A percentile compares a stretch with the other conserved stretches of the same genome.
Evolutionary conservation across 2,888 invertebrate species (phyloP).

Genomic region (Drosophila infuscata): DNA sequence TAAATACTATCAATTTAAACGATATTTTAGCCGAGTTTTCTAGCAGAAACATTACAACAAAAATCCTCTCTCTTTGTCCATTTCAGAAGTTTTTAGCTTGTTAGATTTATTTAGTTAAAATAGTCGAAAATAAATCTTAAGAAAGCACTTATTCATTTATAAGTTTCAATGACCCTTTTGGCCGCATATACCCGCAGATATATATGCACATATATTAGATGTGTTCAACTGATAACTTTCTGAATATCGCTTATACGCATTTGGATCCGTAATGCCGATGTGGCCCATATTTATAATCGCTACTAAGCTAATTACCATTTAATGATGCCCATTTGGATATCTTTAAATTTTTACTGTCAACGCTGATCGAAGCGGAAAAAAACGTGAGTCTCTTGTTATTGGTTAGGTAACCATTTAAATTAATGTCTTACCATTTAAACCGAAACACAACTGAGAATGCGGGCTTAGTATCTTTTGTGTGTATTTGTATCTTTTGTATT

Average conservation of each 20-base stretch:
- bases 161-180: not conserved
- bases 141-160: not conserved
- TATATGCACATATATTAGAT: not conserved
- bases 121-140: not conserved
- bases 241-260: slow-evolving; percentile 1
- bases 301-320: slow-evolving; percentile 48
- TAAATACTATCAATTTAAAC: not conserved
- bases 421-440: slow-evolving; percentile 67
- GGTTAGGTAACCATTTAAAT: slow-evolving; percentile 47
- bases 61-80: accelerated
- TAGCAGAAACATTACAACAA: accelerated
- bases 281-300: slow-evolving; percentile 30
- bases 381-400: slow-evolving; percentile 4
- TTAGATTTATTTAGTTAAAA: not conserved
- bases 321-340: slow-evolving; percentile 47
- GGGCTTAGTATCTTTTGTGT: slow-evolving; percentile 36
- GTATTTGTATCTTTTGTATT: slow-evolving; percentile 34
- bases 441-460: slow-evolving; percentile 49
- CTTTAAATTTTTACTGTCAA: slow-evolving; percentile 43
- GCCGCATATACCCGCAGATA: not conserved
- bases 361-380: slow-evolving; percentile 7
- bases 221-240: slow-evolving; percentile 4
- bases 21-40: not conserved
- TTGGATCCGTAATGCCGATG: slow-evolving; percentile 14
- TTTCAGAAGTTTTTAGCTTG: not conserved